Evolutionary conservation across 2,113 vertebrate genomes (phyloP), one percentile per base, ranked within the genome.

Genomic region (Archilochus colubris): DNA sequence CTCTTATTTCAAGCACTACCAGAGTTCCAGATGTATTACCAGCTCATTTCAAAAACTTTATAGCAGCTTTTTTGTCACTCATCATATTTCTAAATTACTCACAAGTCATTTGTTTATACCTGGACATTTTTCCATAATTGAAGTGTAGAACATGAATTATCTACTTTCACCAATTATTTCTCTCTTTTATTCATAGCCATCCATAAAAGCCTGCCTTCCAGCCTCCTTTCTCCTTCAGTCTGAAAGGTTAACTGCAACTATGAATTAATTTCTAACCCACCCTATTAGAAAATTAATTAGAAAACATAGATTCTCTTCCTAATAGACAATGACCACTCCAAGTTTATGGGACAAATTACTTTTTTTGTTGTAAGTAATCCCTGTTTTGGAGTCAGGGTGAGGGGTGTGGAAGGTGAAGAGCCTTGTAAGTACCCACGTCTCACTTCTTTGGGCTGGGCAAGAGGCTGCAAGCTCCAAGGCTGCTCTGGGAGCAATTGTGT

Each of bases 231-330:
- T 81, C 82, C 92, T 95, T 90, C 78, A 68, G 23, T 50, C 74
- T 80, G 68, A 87, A 93, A 92, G 92, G 86, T 64, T 74, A 69
- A 55, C 55, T 59, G 55, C 86, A 85, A 48, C 82, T 88, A 69
- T 7, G 23, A 73, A 58, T 84, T 77, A 59, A 48, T 58, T 90
- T 81, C 74, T 64, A 88, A 36, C 55, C 64, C 86, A 78, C 33
- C 30, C 1, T n/a, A 53, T 59, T 21, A 69, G 30, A 15, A 87
- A 69, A 84, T 95, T 64, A 90, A 74, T 88, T 82, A 38, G 10
- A 61, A 77, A 75, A 67, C 50, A 12, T 53, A 38, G 11, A 19
- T 76, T 64, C 9, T 62, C 18, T 25, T 58, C 40, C 31, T 72
- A 31, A 22, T 13, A 38, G 62, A 8, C 36, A 13, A 8, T 21